A percentile compares a stretch with the other conserved stretches of the same genome.
phyloP scores from a whole-genome alignment of 2,113 vertebrate species.

The Heterocephalus glaber region DNA sequence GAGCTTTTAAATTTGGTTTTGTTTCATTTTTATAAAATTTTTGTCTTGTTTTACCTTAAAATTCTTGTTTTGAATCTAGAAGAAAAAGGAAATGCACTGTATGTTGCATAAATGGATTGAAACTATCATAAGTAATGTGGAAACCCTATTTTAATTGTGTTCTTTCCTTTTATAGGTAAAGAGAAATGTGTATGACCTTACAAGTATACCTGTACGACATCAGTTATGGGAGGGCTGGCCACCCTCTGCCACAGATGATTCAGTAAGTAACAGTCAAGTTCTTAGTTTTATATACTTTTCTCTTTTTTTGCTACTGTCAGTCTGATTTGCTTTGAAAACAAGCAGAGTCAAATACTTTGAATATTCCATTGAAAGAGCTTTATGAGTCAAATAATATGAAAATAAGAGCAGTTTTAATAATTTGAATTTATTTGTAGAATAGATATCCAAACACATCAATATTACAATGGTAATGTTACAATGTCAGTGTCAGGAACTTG shows the following conservation, averaged over 20 bases:
- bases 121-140: conserved; percentile 5
- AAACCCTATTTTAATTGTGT: conserved; percentile 48
- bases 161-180: conserved; percentile 90
- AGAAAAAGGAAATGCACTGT: conserved; percentile 23
- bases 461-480: conserved; percentile 39
- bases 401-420: conserved; percentile 41
- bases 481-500: conserved; percentile 2
- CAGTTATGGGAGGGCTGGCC: conserved; percentile 99
- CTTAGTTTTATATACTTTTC: neutral
- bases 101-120: neutral
- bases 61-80: conserved; percentile 49
- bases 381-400: conserved; percentile 7
- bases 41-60: conserved; percentile 34
- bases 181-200: conserved; percentile 97
- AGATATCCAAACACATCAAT: neutral
- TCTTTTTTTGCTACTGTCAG: conserved; percentile 4
- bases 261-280: conserved; percentile 86
- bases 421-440: conserved; percentile 28
- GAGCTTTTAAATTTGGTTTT: conserved; percentile 55
- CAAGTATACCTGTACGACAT: conserved; percentile 98
- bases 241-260: conserved; percentile 92
- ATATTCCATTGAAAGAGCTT: conserved; percentile 20
- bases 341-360: conserved; percentile 6
- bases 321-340: conserved; percentile 47
- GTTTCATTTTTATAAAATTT: neutral